These are phyloP conservation scores for Phalacrocorax pelagicus DNA, from an alignment of 2,113 vertebrate species.

Conservation along the genomic window DNA sequence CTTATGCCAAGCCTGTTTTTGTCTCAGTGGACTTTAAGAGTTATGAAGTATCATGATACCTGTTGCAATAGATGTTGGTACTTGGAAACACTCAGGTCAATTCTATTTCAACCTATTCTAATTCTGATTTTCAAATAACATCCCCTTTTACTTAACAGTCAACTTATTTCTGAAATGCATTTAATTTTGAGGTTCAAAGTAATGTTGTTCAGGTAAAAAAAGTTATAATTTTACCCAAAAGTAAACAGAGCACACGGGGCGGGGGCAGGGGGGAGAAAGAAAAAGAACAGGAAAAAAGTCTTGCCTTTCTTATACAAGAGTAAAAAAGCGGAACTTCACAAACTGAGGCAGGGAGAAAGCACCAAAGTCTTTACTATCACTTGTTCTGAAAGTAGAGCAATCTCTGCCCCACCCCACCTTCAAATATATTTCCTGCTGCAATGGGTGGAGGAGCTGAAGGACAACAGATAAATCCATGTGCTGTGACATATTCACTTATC, in stretches of 20 bases:
- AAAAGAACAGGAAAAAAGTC: background rate
- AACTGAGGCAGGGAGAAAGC: background rate
- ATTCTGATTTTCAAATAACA: background rate
- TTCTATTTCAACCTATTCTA: background rate
- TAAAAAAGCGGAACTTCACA: background rate
- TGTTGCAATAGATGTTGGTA: background rate
- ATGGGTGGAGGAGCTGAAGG: background rate
- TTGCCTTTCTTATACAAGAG: background rate
- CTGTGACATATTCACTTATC: background rate
- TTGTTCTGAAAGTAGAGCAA: background rate
- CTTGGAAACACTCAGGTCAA: background rate
- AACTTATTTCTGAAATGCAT: background rate
- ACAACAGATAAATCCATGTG: background rate
- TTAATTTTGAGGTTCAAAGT: background rate
- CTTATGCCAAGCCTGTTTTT: background rate
- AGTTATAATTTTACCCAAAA: background rate
- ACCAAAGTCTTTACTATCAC: background rate
- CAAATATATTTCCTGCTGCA: background rate
- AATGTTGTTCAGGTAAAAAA: background rate
- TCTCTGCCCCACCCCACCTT: background rate
- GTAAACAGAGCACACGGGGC: background rate
- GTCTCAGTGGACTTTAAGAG: background rate
- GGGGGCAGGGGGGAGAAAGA: too few relatives aligned
- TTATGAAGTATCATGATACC: background rate
- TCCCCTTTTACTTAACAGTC: background rate